Evolutionary conservation across 1,140 invertebrate genomes (phyloP).

Genomic region (Ruditapes philippinarum): DNA sequence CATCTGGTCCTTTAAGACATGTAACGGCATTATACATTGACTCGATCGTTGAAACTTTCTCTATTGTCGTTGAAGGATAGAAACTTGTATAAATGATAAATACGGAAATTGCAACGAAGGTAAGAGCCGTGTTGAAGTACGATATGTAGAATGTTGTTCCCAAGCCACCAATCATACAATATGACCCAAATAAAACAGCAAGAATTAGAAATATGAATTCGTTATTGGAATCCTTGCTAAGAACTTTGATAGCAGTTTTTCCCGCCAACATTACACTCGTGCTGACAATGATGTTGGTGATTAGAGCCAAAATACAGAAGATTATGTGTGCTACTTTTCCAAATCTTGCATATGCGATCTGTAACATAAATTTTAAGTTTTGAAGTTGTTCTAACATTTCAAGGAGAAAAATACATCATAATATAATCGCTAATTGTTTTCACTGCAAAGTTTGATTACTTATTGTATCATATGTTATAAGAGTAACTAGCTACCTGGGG

Average conservation of each 20-base stretch:
- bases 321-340: slow-evolving; percentile 83
- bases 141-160: slow-evolving; percentile 87
- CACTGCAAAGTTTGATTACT: no score
- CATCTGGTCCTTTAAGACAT: slow-evolving; percentile 79
- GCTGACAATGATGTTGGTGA: slow-evolving; percentile 84
- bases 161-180: slow-evolving; percentile 86
- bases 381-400: no score
- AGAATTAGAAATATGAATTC: slow-evolving; percentile 80
- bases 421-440: no score
- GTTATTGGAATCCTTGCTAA: slow-evolving; percentile 77
- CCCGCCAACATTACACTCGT: slow-evolving; percentile 76
- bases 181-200: slow-evolving; percentile 82
- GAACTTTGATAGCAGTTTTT: slow-evolving; percentile 72
- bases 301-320: slow-evolving; percentile 83
- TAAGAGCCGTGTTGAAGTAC: slow-evolving; percentile 86
- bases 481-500: slow-evolving; percentile 83
- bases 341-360: slow-evolving; percentile 85
- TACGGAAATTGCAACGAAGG: slow-evolving; percentile 80
- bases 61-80: slow-evolving; percentile 41
- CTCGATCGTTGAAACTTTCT: slow-evolving; percentile 62
- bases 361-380: no score
- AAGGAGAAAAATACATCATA: no score
- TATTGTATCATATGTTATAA: no score
- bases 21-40: slow-evolving; percentile 74
- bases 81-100: slow-evolving; percentile 74